Evolutionary conservation across 2,888 invertebrate genomes (phyloP).

Genomic region (Sarcophaga caerulescens): DNA sequence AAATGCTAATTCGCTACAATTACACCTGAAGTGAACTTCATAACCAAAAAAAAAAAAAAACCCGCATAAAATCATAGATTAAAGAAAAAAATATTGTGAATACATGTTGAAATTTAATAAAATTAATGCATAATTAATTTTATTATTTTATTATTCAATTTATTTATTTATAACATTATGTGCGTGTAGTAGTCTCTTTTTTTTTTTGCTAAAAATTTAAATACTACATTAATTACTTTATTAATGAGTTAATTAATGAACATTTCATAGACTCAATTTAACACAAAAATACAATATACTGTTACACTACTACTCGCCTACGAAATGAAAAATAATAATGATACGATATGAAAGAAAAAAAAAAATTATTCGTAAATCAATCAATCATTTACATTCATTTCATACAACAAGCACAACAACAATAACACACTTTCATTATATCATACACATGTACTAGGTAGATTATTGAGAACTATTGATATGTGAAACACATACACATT

Average conservation of each 20-base stretch:
- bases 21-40: conserved; percentile 22
- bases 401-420: no score
- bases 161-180: neutral
- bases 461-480: neutral
- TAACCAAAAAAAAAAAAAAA: neutral
- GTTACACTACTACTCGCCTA: neutral
- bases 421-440: no score
- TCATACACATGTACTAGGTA: no score
- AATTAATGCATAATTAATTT: conserved; percentile 6
- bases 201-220: conserved; percentile 24
- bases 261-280: conserved; percentile 49
- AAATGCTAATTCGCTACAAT: conserved; percentile 10
- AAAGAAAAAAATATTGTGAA: neutral
- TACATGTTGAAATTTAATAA: neutral
- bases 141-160: conserved; percentile 13
- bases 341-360: no score
- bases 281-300: conserved; percentile 2
- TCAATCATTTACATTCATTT: conserved; percentile 33
- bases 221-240: conserved; percentile 48
- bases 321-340: no score
- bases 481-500: neutral
- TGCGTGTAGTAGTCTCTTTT: neutral
- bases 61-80: no score
- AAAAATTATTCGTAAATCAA: neutral
- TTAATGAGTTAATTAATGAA: conserved; percentile 59